phyloP scores from a whole-genome alignment of 1,140 invertebrate genomes.

The Cyclargus thomasi region DNA sequence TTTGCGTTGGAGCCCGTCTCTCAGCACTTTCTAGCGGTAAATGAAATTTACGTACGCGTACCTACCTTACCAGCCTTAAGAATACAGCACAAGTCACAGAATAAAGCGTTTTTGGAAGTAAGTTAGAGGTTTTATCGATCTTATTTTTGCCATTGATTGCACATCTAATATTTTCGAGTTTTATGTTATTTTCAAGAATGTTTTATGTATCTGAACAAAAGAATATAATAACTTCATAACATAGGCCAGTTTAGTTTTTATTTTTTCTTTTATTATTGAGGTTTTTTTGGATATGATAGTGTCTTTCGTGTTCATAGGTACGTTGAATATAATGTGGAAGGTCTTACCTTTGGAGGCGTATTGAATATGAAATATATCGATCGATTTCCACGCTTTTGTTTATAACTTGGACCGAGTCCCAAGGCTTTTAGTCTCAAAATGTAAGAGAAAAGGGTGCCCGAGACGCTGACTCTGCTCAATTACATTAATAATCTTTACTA shows the following conservation, averaged over 20 bases:
- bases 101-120: slow-evolving; percentile 20
- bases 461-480: slow-evolving; percentile 63
- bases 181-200: too few species aligned
- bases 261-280: too few species aligned
- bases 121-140: neutral
- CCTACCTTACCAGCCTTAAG: slow-evolving; percentile 58
- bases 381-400: slow-evolving; percentile 22
- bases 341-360: neutral
- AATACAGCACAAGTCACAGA: slow-evolving; percentile 26
- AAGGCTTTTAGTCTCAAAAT: slow-evolving; percentile 64
- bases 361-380: neutral
- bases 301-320: too few species aligned
- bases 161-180: too few species aligned
- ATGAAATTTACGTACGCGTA: slow-evolving; percentile 72
- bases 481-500: slow-evolving; percentile 67
- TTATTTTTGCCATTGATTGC: too few species aligned
- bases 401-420: slow-evolving; percentile 31
- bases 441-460: slow-evolving; percentile 66
- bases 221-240: too few species aligned
- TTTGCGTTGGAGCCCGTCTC: slow-evolving; percentile 62
- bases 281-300: too few species aligned
- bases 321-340: too few species aligned
- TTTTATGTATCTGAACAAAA: too few species aligned
- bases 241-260: too few species aligned
- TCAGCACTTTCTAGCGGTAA: slow-evolving; percentile 69